A percentile compares a stretch with the other conserved stretches of the same genome.
These are phyloP conservation scores for Neoarius graeffei DNA, from an alignment of 2,113 vertebrate genomes.

Conservation along the genomic window DNA sequence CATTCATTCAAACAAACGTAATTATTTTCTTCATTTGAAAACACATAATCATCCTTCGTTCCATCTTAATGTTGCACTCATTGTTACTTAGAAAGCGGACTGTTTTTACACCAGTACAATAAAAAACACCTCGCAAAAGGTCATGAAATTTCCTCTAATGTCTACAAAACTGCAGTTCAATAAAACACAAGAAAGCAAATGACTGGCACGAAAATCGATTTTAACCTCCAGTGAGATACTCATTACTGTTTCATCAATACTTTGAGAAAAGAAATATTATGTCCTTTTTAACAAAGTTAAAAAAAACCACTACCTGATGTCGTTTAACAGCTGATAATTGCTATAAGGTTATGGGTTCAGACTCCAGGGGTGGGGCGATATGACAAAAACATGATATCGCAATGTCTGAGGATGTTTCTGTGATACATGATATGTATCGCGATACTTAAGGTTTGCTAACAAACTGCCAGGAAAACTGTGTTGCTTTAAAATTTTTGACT, in stretches of 20 bases:
- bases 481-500: neutral
- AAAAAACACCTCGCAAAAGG: neutral
- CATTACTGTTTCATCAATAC: too few relatives aligned
- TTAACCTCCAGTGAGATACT: too few relatives aligned
- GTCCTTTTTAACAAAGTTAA: neutral
- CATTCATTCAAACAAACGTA: too few relatives aligned
- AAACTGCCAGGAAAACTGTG: neutral
- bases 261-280: too few relatives aligned
- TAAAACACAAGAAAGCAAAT: neutral
- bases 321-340: neutral
- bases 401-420: neutral
- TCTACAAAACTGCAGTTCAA: neutral
- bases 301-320: neutral
- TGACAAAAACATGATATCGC: too few relatives aligned
- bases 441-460: neutral
- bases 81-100: neutral
- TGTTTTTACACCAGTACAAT: neutral
- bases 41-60: too few relatives aligned
- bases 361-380: too few relatives aligned
- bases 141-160: neutral
- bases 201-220: too few relatives aligned
- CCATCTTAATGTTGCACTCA: neutral
- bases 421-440: neutral
- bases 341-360: neutral
- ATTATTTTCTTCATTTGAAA: too few relatives aligned